A percentile compares a stretch with the other conserved stretches of the same genome.
Evolutionary conservation across 2,797 vertebrate genomes (phyloP).

Genomic region (Pangasius mekongensis): DNA sequence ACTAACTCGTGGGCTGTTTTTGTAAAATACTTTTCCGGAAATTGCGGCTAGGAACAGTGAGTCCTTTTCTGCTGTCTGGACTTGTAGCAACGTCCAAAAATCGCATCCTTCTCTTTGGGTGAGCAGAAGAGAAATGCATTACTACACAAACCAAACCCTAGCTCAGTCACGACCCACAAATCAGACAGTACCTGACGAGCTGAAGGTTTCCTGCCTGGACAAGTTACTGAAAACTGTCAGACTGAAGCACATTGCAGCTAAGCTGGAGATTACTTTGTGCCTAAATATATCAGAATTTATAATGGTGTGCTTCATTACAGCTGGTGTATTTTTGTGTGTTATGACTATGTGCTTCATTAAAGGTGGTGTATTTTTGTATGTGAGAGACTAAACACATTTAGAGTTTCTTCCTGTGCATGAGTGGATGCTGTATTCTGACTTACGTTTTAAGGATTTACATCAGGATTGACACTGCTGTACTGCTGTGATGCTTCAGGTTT

Average conservation of each 20-base stretch:
- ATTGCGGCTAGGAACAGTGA: neutral
- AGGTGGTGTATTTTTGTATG: neutral
- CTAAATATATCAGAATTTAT: neutral
- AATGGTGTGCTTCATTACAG: neutral
- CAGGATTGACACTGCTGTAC: neutral
- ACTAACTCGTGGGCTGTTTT: neutral
- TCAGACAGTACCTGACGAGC: neutral
- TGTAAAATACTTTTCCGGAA: neutral
- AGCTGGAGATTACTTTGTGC: neutral
- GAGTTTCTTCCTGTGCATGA: neutral
- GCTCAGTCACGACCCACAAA: neutral
- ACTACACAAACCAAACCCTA: neutral
- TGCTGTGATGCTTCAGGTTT: neutral
- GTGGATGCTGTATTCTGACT: too few species aligned
- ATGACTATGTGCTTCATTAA: neutral
- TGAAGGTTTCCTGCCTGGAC: conserved; percentile 2
- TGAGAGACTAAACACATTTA: neutral
- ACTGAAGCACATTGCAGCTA: neutral
- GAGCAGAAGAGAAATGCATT: neutral
- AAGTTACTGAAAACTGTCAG: neutral
- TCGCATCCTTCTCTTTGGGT: neutral
- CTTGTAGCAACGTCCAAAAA: neutral
- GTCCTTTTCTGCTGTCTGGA: neutral
- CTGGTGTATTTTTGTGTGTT: neutral
- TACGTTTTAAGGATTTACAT: neutral